These are phyloP conservation scores for Pterocles gutturalis DNA, from an alignment of 2,113 vertebrate genomes.

Conservation along the genomic window DNA sequence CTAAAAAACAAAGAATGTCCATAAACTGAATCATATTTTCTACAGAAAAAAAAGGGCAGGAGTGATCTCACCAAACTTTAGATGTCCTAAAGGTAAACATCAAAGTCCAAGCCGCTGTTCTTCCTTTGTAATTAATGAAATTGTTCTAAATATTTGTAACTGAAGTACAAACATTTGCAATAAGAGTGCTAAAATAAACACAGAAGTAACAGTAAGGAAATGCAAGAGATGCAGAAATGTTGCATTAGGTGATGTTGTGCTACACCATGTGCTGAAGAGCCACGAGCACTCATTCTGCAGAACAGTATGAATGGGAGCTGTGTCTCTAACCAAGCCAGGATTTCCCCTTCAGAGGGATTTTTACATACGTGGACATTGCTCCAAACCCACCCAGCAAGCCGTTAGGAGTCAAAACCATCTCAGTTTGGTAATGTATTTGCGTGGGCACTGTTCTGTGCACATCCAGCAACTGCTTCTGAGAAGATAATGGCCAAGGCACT, in stretches of 20 bases:
- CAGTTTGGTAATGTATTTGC: background rate
- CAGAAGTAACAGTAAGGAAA: background rate
- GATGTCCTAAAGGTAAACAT: background rate
- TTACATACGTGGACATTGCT: fast-evolving
- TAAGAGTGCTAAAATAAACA: fast-evolving
- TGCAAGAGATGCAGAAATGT: fast-evolving
- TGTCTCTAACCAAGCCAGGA: background rate
- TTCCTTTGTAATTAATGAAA: background rate
- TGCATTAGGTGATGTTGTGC: background rate
- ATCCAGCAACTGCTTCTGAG: background rate
- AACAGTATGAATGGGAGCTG: background rate
- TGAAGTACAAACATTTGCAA: background rate
- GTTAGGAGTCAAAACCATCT: background rate
- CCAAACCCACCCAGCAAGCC: background rate
- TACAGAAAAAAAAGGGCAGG: background rate
- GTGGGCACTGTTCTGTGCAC: background rate
- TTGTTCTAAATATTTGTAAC: background rate
- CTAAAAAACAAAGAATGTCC: background rate
- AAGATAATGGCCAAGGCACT: background rate
- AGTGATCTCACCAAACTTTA: background rate
- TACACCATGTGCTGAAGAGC: no score
- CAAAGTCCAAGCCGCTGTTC: fast-evolving
- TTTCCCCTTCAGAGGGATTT: background rate
- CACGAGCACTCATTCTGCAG: background rate
- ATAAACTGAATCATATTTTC: background rate